phyloP scores from a whole-genome alignment of 2,113 vertebrate genomes.

The Nyctibius bracteatus region DNA sequence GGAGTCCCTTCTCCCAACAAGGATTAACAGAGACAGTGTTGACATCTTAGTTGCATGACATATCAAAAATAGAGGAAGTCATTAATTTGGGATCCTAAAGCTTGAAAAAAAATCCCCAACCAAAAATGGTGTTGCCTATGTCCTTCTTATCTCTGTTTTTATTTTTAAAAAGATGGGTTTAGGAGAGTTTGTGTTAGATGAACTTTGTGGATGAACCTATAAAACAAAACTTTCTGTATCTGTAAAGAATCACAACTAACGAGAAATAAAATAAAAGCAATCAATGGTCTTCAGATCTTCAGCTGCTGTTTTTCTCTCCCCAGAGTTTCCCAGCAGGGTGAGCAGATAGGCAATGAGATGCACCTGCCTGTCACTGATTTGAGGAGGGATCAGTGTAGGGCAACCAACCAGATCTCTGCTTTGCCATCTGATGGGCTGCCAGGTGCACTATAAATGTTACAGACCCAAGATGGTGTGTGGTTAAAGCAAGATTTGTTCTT shows the following conservation, averaged over 20 bases:
- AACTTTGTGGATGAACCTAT: background rate
- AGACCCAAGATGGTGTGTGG: fast-evolving
- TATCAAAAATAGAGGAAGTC: background rate
- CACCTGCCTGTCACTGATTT: background rate
- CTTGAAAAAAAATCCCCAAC: no score
- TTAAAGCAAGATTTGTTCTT: fast-evolving
- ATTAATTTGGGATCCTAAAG: background rate
- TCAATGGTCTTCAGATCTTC: background rate
- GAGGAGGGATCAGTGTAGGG: background rate
- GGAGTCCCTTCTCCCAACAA: background rate
- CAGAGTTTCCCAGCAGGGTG: background rate
- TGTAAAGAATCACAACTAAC: background rate
- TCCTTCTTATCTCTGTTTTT: background rate
- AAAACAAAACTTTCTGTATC: background rate
- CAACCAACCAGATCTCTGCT: background rate
- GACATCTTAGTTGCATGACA: background rate
- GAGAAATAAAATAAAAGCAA: background rate
- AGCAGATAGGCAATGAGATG: background rate
- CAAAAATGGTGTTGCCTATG: background rate
- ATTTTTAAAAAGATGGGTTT: background rate
- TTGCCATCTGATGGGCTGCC: background rate
- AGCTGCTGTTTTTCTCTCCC: background rate
- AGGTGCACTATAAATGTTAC: background rate
- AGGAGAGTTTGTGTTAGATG: no score
- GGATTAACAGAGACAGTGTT: background rate